These are phyloP conservation scores for Picus viridis DNA, from an alignment of 2,797 vertebrate species.

Conservation along the genomic window DNA sequence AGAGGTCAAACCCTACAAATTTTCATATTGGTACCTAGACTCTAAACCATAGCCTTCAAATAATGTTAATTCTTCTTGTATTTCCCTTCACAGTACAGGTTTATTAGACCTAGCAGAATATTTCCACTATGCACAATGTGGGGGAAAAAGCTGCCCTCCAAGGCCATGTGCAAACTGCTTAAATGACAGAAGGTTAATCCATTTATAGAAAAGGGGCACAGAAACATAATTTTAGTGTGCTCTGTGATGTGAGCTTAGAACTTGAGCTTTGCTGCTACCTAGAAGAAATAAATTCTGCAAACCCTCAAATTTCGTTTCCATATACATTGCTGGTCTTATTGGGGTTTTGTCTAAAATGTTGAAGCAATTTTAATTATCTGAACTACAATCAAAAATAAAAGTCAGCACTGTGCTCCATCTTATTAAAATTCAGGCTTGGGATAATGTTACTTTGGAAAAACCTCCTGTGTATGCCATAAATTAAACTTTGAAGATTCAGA, in stretches of 20 bases:
- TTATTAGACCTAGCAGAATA: background rate
- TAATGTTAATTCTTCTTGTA: background rate
- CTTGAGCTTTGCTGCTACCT: slow-evolving; percentile 17
- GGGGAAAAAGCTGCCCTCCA: background rate
- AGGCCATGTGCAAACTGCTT: background rate
- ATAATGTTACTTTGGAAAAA: slow-evolving; percentile 43
- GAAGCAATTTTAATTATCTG: slow-evolving; percentile 58
- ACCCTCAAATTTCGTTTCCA: slow-evolving; percentile 61
- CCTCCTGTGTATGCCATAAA: slow-evolving; percentile 46
- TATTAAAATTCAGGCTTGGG: slow-evolving; percentile 58
- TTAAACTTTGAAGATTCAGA: slow-evolving; percentile 46
- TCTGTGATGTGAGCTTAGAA: background rate
- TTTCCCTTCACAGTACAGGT: background rate
- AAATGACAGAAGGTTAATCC: slow-evolving; percentile 38
- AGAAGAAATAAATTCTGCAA: slow-evolving; percentile 46
- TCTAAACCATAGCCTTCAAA: background rate
- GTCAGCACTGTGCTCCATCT: slow-evolving; percentile 12
- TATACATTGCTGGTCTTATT: slow-evolving; percentile 71
- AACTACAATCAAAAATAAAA: slow-evolving; percentile 60
- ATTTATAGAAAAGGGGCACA: slow-evolving; percentile 27
- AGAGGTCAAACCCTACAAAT: background rate
- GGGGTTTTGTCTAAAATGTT: slow-evolving; percentile 67
- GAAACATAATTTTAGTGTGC: slow-evolving; percentile 17
- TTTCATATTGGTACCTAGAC: background rate
- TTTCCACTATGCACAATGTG: background rate